These are phyloP conservation scores for Vanessa atalanta DNA, from an alignment of 1,140 invertebrate genomes.

Conservation along the genomic window DNA sequence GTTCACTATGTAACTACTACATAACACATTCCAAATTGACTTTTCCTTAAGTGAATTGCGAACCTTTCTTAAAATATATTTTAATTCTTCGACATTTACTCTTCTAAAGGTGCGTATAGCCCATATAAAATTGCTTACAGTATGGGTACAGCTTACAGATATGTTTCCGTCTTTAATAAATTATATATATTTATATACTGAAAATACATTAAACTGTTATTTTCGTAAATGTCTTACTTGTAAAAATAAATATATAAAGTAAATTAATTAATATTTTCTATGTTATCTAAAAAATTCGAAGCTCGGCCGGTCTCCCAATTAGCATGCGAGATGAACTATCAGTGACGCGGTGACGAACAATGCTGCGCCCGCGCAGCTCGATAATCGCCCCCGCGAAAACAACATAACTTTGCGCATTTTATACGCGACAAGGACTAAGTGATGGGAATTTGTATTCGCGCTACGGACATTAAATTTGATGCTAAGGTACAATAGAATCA, in stretches of 20 bases:
- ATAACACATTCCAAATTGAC: too few species aligned
- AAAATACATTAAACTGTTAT: background rate
- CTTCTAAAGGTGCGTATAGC: too few species aligned
- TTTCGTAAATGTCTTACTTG: background rate
- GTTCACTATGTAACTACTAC: too few species aligned
- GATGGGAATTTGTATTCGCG: conserved; percentile 3
- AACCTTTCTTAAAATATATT: too few species aligned
- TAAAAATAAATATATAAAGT: background rate
- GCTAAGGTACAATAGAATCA: background rate
- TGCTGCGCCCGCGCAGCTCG: conserved; percentile 25
- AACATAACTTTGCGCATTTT: conserved; percentile 34
- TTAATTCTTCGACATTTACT: too few species aligned
- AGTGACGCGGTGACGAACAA: conserved; percentile 37
- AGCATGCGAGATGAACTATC: conserved; percentile 36
- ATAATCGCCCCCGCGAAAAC: conserved; percentile 32
- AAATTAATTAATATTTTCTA: conserved; percentile 16
- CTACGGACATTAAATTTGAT: background rate
- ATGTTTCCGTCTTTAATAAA: too few species aligned
- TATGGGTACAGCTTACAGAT: too few species aligned
- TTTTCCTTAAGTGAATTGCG: too few species aligned
- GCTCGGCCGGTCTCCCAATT: conserved; percentile 26
- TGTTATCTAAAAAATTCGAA: conserved; percentile 30
- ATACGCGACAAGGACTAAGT: conserved; percentile 7
- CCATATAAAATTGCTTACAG: too few species aligned
- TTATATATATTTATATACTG: too few species aligned